Evolutionary conservation across 30 jellyfish, hydroid and myxozoan species (phyloP).

Genomic region (Aurelia aurita): DNA sequence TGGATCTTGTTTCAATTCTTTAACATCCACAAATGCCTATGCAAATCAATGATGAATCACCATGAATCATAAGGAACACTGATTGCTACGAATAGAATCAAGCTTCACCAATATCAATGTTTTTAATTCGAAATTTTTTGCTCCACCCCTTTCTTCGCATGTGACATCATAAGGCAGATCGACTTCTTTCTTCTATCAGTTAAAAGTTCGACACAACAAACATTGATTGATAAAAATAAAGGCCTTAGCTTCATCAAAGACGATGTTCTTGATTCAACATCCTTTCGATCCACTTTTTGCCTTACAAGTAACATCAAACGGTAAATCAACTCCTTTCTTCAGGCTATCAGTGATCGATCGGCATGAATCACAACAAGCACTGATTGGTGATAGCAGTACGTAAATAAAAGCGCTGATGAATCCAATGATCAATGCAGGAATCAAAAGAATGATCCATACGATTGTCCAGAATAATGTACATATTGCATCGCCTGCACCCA

Average conservation of each 20-base stretch:
- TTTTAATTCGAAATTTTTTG: too few species aligned
- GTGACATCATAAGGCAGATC: too few species aligned
- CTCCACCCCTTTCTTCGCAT: too few species aligned
- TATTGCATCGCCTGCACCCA: constrained; percentile 90
- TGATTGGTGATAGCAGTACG: constrained; percentile 78
- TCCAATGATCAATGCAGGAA: constrained; percentile 69
- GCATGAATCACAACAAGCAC: constrained; percentile 81
- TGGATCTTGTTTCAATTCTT: too few species aligned
- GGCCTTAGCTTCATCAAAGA: too few species aligned
- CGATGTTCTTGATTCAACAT: constrained; percentile 20
- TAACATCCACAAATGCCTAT: too few species aligned
- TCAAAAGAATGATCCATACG: constrained; percentile 66
- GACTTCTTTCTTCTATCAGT: neutral
- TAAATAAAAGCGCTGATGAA: constrained; percentile 77
- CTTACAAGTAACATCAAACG: constrained; percentile 67
- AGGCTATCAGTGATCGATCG: constrained; percentile 73
- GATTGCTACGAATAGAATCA: too few species aligned
- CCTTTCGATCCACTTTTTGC: constrained; percentile 83
- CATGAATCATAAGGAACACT: too few species aligned
- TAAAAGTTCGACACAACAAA: neutral
- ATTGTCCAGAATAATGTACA: constrained; percentile 84
- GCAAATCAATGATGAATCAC: too few species aligned
- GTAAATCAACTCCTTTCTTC: constrained; percentile 74
- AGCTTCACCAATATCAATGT: too few species aligned
- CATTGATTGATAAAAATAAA: too few species aligned